Conservation (phyloP, 2,888 invertebrate species). For the Julus scandinavius region DNA sequence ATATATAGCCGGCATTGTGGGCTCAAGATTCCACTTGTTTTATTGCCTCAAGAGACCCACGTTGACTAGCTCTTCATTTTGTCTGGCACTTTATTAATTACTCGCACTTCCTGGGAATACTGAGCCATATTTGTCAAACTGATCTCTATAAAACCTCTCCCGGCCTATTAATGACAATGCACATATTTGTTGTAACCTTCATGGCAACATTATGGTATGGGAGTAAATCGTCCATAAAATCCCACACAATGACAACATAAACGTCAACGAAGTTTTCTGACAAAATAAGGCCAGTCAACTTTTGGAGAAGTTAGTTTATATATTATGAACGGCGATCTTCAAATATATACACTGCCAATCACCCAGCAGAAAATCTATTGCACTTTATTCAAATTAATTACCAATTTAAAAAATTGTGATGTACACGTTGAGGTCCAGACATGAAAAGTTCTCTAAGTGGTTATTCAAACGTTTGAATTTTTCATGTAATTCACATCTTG, state of each 20-base stretch:
- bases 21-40: background rate
- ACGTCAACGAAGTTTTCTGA: background rate
- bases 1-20: background rate
- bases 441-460: no score
- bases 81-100: background rate
- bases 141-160: background rate
- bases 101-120: background rate
- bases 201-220: background rate
- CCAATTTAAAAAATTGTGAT: no score
- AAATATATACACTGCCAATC: no score
- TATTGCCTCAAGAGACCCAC: background rate
- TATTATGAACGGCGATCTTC: no score
- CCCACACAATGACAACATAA: background rate
- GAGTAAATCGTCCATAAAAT: background rate
- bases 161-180: constrained; percentile 3
- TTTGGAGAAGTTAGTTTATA: no score
- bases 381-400: no score
- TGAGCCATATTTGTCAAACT: background rate
- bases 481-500: no score
- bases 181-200: background rate
- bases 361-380: no score
- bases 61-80: background rate
- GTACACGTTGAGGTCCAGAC: no score
- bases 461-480: no score
- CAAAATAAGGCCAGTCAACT: no score